Evolutionary conservation across 1,140 invertebrate genomes (phyloP).

Genomic region (Macrobrachium nipponense): DNA sequence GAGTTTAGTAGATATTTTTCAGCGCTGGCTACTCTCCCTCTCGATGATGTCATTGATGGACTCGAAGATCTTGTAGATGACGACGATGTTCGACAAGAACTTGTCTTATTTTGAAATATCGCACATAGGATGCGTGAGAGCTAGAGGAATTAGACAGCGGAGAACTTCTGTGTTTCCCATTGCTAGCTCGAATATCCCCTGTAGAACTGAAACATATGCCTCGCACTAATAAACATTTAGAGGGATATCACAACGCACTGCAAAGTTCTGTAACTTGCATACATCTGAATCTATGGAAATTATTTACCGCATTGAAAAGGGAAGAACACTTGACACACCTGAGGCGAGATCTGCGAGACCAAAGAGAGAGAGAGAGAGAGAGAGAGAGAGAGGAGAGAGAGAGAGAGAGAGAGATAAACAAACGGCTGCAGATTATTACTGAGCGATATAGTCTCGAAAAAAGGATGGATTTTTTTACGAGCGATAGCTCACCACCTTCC

Average conservation of each 20-base stretch:
- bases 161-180: background rate
- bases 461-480: conserved; percentile 1
- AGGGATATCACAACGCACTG: background rate
- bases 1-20: too few species aligned
- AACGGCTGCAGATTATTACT: background rate
- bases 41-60: background rate
- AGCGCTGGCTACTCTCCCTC: too few species aligned
- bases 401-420: too few species aligned
- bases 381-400: too few species aligned
- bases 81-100: background rate
- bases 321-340: background rate
- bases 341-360: background rate
- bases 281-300: conserved; percentile 3
- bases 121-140: background rate
- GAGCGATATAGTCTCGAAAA: background rate
- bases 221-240: background rate
- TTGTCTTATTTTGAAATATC: background rate
- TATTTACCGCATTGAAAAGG: background rate
- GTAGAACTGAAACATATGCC: background rate
- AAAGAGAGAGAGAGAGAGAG: background rate
- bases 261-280: background rate
- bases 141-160: background rate
- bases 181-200: background rate
- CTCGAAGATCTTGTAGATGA: background rate
- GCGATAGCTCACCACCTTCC: background rate